These are phyloP conservation scores for Coturnix japonica DNA, from an alignment of 2,113 vertebrate genomes.

Conservation along the genomic window DNA sequence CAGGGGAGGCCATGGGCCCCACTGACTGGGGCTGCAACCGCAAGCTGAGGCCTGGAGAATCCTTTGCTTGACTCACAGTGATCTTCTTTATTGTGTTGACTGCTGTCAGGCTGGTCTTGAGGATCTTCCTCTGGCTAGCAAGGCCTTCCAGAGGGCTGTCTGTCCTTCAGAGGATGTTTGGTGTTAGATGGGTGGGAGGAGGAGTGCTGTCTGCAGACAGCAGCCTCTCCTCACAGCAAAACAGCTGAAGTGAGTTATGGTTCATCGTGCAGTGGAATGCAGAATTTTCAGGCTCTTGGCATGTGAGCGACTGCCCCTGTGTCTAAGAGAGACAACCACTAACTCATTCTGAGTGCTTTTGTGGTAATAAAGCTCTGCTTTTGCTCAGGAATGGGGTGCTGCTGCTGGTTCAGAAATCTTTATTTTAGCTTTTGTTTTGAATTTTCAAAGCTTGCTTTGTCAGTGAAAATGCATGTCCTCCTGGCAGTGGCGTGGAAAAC, in stretches of 20 bases:
- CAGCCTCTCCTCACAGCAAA: neutral
- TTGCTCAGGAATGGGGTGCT: neutral
- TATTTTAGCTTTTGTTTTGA: neutral
- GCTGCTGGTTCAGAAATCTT: neutral
- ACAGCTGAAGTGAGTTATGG: neutral
- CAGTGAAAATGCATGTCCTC: neutral
- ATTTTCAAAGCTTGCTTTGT: neutral
- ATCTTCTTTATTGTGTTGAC: neutral
- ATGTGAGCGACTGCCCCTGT: fast-evolving
- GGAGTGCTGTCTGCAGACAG: fast-evolving
- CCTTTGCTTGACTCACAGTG: fast-evolving
- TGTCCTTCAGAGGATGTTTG: neutral
- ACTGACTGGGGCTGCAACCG: fast-evolving
- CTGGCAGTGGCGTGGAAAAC: neutral
- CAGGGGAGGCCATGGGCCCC: neutral
- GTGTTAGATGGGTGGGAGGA: neutral
- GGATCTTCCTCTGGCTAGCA: neutral
- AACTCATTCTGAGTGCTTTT: neutral
- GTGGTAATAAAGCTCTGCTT: neutral
- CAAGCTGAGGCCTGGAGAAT: neutral
- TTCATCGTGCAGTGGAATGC: neutral
- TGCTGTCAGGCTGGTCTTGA: neutral
- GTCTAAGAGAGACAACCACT: neutral
- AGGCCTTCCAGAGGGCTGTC: neutral
- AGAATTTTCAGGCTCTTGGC: neutral